Conservation (phyloP, 2,113 vertebrate genomes). For the Chroicocephalus ridibundus region DNA sequence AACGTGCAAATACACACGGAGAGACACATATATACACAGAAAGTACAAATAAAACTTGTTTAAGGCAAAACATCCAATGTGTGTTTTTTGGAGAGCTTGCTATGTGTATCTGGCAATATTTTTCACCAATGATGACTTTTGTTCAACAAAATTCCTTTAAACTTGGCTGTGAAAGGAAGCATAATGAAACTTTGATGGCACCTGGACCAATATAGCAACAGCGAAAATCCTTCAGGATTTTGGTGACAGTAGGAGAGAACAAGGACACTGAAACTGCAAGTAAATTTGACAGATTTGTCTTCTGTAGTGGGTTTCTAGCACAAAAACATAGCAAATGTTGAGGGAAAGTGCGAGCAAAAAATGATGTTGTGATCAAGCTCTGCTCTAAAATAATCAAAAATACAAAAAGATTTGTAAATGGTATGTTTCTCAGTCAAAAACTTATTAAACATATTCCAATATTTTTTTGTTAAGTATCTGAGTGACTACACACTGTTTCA, state of each 20-base stretch:
- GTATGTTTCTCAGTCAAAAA: not conserved
- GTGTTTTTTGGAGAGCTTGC: not conserved
- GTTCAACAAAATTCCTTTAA: not conserved
- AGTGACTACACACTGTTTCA: not conserved
- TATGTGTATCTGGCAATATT: not conserved
- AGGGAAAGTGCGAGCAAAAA: not conserved
- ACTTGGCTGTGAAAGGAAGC: not conserved
- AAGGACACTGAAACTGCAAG: not conserved
- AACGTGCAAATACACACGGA: not conserved
- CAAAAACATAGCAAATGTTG: not conserved
- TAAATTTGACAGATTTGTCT: not conserved
- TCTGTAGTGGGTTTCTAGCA: not conserved
- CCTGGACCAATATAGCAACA: not conserved
- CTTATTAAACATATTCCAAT: not conserved
- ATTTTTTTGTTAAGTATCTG: not conserved
- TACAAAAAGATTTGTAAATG: not conserved
- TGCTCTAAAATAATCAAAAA: not conserved
- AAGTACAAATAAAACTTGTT: constrained; percentile 18
- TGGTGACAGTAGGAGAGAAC: not conserved
- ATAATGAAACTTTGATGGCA: not conserved
- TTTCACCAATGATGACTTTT: not conserved
- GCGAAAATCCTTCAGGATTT: not conserved
- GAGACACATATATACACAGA: not conserved
- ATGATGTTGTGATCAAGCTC: not conserved
- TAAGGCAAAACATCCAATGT: not conserved